Percentiles rank a stretch among this genome's conserved stretches.
Evolutionary conservation across 1,140 invertebrate species (phyloP).

Genomic region (Leptinotarsa undecemlineata): DNA sequence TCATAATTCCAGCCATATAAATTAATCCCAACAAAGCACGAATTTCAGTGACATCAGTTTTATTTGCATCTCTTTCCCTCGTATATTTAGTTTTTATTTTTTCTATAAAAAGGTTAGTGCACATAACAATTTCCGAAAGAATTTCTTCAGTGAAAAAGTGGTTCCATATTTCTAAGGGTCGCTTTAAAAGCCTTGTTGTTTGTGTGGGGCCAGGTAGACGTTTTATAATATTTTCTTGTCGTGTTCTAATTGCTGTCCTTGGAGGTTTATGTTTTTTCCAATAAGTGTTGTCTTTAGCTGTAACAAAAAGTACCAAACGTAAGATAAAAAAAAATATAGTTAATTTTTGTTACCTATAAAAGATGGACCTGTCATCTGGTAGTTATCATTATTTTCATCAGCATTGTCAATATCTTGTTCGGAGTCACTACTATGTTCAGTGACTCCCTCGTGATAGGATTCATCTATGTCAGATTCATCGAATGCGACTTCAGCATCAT

Average conservation of each 20-base stretch:
- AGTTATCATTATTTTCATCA: no score
- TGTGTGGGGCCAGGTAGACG: background rate
- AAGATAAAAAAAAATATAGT: no score
- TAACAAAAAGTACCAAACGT: background rate
- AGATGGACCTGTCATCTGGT: no score
- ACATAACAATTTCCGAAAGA: slow-evolving; percentile 11
- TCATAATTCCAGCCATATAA: no score
- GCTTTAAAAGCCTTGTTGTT: background rate
- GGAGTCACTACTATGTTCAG: no score
- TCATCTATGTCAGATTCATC: no score
- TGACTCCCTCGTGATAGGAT: no score
- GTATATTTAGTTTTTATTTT: slow-evolving; percentile 13
- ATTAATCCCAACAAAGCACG: no score
- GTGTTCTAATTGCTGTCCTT: background rate
- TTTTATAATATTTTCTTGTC: background rate
- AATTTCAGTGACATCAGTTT: slow-evolving; percentile 27
- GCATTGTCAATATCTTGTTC: no score
- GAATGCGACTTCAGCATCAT: no score
- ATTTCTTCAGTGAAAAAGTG: background rate
- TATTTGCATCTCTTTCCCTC: slow-evolving; percentile 14
- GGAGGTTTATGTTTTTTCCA: slow-evolving; percentile 1
- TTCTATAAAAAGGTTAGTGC: slow-evolving; percentile 24
- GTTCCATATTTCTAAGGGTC: no score
- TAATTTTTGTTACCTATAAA: no score
- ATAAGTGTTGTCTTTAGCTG: background rate